Evolutionary conservation across 1,140 invertebrate species (phyloP).

Genomic region (Chlorops oryzae): DNA sequence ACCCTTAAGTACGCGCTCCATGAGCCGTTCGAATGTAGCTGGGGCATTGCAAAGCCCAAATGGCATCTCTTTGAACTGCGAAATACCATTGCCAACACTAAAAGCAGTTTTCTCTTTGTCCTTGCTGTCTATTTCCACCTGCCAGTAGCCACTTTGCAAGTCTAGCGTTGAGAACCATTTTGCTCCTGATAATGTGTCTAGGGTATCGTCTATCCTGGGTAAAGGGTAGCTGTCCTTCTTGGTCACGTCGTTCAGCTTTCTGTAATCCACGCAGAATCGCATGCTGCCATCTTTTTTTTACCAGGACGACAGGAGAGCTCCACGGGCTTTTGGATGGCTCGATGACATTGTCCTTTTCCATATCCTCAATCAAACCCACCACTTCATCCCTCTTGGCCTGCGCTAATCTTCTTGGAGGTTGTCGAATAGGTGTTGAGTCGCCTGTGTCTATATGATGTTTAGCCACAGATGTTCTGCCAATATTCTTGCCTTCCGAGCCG

Average conservation of each 20-base stretch:
- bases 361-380: too few species aligned
- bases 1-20: conserved; percentile 11
- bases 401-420: too few species aligned
- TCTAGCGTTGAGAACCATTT: conserved; percentile 45
- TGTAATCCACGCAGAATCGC: conserved; percentile 4
- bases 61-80: conserved; percentile 7
- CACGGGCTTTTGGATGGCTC: too few species aligned
- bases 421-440: too few species aligned
- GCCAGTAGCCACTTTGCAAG: conserved; percentile 33
- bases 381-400: too few species aligned
- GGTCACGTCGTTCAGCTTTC: not conserved
- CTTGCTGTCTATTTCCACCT: conserved; percentile 17
- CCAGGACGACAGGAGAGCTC: too few species aligned
- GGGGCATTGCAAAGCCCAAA: conserved; percentile 9
- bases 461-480: too few species aligned
- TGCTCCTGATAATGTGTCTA: conserved; percentile 31
- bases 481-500: too few species aligned
- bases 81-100: not conserved
- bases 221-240: conserved; percentile 27
- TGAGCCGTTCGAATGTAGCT: conserved; percentile 8
- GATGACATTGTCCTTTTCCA: too few species aligned
- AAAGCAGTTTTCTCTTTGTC: conserved; percentile 9
- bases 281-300: too few species aligned
- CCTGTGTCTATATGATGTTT: too few species aligned
- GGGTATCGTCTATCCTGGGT: conserved; percentile 47